Evolutionary conservation across 2,888 invertebrate species (phyloP), one percentile per base, ranked within the genome.

Genomic region (Gasteruption jaculator): DNA sequence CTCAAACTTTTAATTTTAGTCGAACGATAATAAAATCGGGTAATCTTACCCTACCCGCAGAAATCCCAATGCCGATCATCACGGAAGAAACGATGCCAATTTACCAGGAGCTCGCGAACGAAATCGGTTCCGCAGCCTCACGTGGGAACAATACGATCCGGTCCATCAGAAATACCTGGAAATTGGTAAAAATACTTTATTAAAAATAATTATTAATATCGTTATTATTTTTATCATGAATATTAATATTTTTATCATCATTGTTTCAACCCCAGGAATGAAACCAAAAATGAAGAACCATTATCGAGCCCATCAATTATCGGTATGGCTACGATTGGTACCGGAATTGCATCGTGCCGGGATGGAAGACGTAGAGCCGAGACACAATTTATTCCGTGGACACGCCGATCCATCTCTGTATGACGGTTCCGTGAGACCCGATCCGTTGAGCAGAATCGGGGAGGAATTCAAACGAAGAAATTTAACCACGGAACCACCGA

Each of bases 81-180:
- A 82, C 58, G 57, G 56, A n/a, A 83, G 85, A 18, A 85, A 83
- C 65, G 89, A 91, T 62, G 80, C 82, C 0, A 76, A 83, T 35
- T 74, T 89, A 49, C 85, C 86, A 4, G 85, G 85, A 32, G 89
- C 88, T 38, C 83, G 86, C 62, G 91, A 91, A 65, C 79, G 85
- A 52, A 90, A 86, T 76, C 82, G 88, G 60, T 89, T 90, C 72
- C 80, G 88, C 37, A 85, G 83, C 52, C 80, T 88, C 56, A 80
- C 79, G 37, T 95, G 95, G 95, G 92, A 92, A 56, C 86, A 88
- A 64, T 94, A 93, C 74, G 91, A 92, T 70, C 86, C 88, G 1
- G 83, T 89, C 48, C 91, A 91, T 75, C 92, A 93, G 67, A 91
- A 92, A 69, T 94, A 92, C 73, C 77, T 94, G 62, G 91, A 91